These are phyloP conservation scores for Crax fasciolata DNA, from an alignment of 2,797 vertebrate species.

Conservation along the genomic window DNA sequence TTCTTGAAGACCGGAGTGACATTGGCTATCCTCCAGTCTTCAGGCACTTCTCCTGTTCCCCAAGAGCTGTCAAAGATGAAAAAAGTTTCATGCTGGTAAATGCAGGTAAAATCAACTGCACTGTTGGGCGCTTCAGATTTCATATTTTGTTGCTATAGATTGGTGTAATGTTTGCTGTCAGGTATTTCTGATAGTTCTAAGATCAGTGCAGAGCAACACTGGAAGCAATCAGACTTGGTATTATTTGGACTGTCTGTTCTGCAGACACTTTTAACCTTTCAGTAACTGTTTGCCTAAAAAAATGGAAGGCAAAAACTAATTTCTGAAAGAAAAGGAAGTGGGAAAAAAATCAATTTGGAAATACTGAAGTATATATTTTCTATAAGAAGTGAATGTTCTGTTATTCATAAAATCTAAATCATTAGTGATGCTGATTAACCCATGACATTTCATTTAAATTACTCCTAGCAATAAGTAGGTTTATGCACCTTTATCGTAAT, in stretches of 20 bases:
- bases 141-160: neutral
- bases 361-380: neutral
- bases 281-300: neutral
- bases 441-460: neutral
- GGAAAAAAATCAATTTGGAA: neutral
- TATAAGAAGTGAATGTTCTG: neutral
- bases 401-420: neutral
- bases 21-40: no score
- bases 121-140: neutral
- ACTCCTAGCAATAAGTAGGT: neutral
- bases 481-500: neutral
- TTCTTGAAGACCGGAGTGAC: no score
- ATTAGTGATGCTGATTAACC: neutral
- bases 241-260: neutral
- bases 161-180: neutral
- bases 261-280: neutral
- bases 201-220: neutral
- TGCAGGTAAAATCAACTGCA: neutral
- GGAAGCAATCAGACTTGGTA: neutral
- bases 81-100: neutral
- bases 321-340: neutral
- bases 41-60: no score
- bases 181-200: neutral
- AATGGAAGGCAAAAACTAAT: neutral
- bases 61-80: no score